A percentile compares a stretch with the other conserved stretches of the same genome.
phyloP scores from a whole-genome alignment of 1,140 invertebrate genomes.

The Pogonomyrmex californicus region DNA sequence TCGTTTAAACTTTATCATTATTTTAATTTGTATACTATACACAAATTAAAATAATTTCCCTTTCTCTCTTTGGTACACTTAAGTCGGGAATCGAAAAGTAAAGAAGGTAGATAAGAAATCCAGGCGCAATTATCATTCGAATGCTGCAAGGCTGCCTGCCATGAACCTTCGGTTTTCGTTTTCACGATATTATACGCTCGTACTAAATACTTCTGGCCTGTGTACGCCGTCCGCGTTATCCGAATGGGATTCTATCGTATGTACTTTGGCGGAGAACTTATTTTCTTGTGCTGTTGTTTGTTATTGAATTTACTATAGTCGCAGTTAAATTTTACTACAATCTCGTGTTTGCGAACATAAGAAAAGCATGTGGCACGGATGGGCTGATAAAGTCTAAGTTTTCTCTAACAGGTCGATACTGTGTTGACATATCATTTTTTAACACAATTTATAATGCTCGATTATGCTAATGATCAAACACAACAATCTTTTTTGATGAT shows the following conservation, averaged over 20 bases:
- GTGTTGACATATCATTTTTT: constrained; percentile 12
- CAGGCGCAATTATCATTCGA: constrained; percentile 60
- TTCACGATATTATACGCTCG: constrained; percentile 59
- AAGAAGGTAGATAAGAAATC: constrained; percentile 62
- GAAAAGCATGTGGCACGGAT: constrained; percentile 1
- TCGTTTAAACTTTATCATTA: constrained; percentile 34
- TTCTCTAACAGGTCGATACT: constrained; percentile 12
- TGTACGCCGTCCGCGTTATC: constrained; percentile 56
- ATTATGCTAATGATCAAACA: constrained; percentile 20
- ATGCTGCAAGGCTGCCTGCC: constrained; percentile 41
- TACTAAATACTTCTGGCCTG: constrained; percentile 51
- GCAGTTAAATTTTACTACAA: constrained; percentile 56
- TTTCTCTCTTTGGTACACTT: constrained; percentile 58
- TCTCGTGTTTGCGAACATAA: constrained; percentile 24
- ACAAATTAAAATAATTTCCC: constrained; percentile 54
- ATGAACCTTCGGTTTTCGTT: constrained; percentile 59
- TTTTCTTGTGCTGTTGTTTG: constrained; percentile 57
- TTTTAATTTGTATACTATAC: constrained; percentile 31
- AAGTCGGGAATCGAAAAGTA: constrained; percentile 56
- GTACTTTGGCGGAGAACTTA: constrained; percentile 59
- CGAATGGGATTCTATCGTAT: constrained; percentile 53
- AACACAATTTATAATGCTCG: neutral
- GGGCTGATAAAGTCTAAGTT: constrained; percentile 58
- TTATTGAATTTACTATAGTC: constrained; percentile 51
- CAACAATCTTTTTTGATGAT: neutral